These are phyloP conservation scores for Phymorhynchus buccinoides DNA, from an alignment of 1,140 invertebrate species.

Conservation along the genomic window DNA sequence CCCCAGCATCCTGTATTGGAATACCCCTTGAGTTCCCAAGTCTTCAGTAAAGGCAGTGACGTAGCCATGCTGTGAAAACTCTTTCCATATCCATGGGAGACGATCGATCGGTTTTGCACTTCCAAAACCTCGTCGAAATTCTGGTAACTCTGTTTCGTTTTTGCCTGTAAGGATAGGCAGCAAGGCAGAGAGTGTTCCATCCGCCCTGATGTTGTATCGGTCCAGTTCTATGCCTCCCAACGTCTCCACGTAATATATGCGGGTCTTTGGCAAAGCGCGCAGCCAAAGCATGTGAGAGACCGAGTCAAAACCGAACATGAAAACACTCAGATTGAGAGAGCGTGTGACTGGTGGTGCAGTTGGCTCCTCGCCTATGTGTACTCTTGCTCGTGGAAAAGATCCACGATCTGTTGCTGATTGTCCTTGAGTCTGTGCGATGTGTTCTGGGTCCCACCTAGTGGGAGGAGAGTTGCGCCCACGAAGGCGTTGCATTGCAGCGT, in stretches of 20 bases:
- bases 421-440: background rate
- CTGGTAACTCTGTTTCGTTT: constrained; percentile 38
- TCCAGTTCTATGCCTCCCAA: constrained; percentile 81
- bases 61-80: constrained; percentile 77
- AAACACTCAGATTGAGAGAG: constrained; percentile 78
- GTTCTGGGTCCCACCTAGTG: background rate
- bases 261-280: constrained; percentile 86
- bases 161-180: constrained; percentile 84
- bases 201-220: constrained; percentile 92
- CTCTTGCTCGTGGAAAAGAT: background rate
- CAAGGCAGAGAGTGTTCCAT: constrained; percentile 92
- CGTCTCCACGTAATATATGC: constrained; percentile 81
- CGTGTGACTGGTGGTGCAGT: background rate
- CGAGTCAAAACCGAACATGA: constrained; percentile 94
- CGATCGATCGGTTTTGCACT: constrained; percentile 81
- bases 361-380: no score
- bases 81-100: constrained; percentile 79
- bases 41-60: constrained; percentile 89
- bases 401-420: no score
- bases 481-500: background rate
- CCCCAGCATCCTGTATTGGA: constrained; percentile 91
- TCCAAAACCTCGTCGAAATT: constrained; percentile 71
- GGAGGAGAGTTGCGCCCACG: background rate
- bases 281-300: no score
- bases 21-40: constrained; percentile 85